phyloP scores from a whole-genome alignment of 2,888 invertebrate genomes.

The Brachypalpus laphriformis region DNA sequence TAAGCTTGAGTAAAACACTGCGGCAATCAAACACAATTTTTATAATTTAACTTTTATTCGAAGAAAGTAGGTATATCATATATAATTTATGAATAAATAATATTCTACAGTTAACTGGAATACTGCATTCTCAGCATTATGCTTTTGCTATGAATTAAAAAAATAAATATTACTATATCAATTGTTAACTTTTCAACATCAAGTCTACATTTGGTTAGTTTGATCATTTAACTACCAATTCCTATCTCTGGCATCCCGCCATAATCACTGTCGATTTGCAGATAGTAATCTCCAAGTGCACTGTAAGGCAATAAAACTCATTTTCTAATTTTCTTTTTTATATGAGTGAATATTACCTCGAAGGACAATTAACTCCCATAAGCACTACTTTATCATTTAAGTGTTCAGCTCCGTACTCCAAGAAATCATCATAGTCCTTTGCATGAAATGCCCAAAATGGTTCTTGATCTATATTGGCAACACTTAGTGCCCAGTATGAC shows the following conservation, averaged over 20 bases:
- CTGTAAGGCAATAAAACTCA: constrained; percentile 4
- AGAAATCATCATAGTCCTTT: constrained; percentile 84
- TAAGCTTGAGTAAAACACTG: no score
- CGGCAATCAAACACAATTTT: no score
- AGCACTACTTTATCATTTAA: constrained; percentile 68
- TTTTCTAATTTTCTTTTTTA: background rate
- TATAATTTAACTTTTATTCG: no score
- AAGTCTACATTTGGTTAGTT: no score
- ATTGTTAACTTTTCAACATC: no score
- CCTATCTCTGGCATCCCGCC: background rate
- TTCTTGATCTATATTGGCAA: constrained; percentile 77
- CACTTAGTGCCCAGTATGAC: constrained; percentile 86
- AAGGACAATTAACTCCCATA: constrained; percentile 81
- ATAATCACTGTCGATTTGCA: constrained; percentile 28
- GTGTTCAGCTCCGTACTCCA: constrained; percentile 77
- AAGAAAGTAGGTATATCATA: no score
- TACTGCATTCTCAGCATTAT: no score
- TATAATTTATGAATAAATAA: no score
- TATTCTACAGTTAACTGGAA: no score
- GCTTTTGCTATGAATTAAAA: no score
- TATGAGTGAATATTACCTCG: constrained; percentile 74
- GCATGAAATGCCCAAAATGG: constrained; percentile 85
- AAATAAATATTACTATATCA: no score
- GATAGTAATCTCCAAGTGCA: constrained; percentile 32
- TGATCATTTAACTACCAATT: background rate